phyloP scores from a whole-genome alignment of 1,140 invertebrate species.

The Monomorium pharaonis region DNA sequence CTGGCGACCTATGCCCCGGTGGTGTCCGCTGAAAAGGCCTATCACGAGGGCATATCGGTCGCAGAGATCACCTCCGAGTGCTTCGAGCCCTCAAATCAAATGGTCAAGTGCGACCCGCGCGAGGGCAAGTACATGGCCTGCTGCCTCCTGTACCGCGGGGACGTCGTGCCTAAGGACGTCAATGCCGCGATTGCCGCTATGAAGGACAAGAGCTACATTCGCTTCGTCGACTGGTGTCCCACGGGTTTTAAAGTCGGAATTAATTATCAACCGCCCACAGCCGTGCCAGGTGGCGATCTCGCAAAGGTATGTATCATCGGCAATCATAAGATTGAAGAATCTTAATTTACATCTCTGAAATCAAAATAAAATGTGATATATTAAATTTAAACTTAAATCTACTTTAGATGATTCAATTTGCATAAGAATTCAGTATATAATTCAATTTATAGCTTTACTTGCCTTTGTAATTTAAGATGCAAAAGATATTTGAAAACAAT shows the following conservation, averaged over 20 bases:
- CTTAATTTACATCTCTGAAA: not conserved
- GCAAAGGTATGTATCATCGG: conserved; percentile 79
- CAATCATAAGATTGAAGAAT: too few species aligned
- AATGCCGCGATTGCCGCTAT: conserved; percentile 87
- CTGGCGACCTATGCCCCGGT: conserved; percentile 67
- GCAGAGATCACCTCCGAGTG: conserved; percentile 71
- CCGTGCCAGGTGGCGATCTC: conserved; percentile 85
- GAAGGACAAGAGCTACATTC: conserved; percentile 69
- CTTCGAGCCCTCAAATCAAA: conserved; percentile 69
- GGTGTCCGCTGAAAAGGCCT: conserved; percentile 67
- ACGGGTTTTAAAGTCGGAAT: conserved; percentile 91
- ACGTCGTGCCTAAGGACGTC: conserved; percentile 86
- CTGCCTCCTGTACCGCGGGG: conserved; percentile 74
- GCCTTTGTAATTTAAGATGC: not conserved
- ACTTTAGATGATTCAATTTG: not conserved
- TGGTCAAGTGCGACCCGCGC: conserved; percentile 71
- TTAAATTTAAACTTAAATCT: not conserved
- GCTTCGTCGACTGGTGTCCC: conserved; percentile 90
- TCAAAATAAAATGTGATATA: not conserved
- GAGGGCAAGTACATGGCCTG: conserved; percentile 90
- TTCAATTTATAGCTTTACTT: not conserved
- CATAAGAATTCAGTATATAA: not conserved
- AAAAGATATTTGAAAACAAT: not conserved
- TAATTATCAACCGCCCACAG: conserved; percentile 90
- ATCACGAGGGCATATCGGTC: conserved; percentile 69